These are phyloP conservation scores for Eulemur mongoz DNA, from an alignment of 2,797 vertebrate species.

Conservation along the genomic window DNA sequence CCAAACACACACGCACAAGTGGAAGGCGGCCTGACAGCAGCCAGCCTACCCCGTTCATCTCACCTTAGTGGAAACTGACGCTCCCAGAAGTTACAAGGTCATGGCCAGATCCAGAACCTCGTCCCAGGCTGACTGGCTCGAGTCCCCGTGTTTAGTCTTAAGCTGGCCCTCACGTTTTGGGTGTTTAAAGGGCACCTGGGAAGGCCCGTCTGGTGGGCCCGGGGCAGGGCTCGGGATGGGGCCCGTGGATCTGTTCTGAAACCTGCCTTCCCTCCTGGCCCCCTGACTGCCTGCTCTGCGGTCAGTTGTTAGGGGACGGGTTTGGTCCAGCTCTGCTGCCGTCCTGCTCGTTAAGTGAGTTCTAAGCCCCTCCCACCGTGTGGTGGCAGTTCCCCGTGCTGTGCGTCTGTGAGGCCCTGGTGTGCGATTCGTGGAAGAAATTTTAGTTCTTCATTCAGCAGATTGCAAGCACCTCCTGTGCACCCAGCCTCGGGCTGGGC, in stretches of 20 bases:
- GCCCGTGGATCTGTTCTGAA: background rate
- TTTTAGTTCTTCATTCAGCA: background rate
- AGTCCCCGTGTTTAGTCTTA: background rate
- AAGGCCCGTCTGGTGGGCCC: rapidly evolving
- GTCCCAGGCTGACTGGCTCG: rapidly evolving
- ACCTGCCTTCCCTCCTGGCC: background rate
- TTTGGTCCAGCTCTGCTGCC: too few relatives aligned
- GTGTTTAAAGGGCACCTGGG: background rate
- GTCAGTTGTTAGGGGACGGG: rapidly evolving
- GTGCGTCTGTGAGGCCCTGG: background rate
- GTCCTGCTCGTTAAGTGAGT: rapidly evolving
- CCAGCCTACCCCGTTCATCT: rapidly evolving
- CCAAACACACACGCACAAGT: background rate
- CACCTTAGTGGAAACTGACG: too few relatives aligned
- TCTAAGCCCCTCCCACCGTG: rapidly evolving
- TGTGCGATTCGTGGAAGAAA: rapidly evolving
- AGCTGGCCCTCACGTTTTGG: background rate
- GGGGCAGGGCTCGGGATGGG: too few relatives aligned
- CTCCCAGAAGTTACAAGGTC: rapidly evolving
- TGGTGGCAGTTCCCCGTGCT: rapidly evolving
- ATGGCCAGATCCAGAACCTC: background rate
- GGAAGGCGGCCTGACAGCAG: background rate
- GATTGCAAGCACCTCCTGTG: background rate
- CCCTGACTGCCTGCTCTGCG: too few relatives aligned
- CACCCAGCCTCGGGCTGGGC: background rate